These are phyloP conservation scores for Apotomis capreana DNA, from an alignment of 2,888 invertebrate genomes.

Conservation along the genomic window DNA sequence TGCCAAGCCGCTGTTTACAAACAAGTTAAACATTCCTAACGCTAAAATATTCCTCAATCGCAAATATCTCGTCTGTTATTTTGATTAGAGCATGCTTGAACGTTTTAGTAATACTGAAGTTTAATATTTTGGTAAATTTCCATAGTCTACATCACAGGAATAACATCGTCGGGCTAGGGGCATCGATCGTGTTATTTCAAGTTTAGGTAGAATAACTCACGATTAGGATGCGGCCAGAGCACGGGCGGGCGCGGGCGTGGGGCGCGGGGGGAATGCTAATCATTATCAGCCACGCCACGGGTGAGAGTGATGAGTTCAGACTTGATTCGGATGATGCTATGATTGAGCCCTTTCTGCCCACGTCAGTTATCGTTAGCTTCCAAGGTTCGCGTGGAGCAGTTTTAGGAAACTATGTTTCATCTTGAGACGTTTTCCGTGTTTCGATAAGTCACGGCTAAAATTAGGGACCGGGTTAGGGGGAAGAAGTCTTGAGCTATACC, in stretches of 20 bases:
- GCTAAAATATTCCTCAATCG: slow-evolving; percentile 30
- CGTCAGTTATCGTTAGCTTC: no score
- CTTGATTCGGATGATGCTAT: no score
- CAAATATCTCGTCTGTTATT: slow-evolving; percentile 35
- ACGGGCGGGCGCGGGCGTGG: background rate
- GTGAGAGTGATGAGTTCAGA: background rate
- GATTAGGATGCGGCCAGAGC: slow-evolving; percentile 1
- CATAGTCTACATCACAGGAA: slow-evolving; percentile 39
- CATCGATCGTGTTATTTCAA: slow-evolving; percentile 41
- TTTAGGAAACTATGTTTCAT: no score
- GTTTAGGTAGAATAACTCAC: slow-evolving; percentile 37
- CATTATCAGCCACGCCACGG: background rate
- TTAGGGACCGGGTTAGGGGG: no score
- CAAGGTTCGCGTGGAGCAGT: no score
- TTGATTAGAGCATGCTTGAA: slow-evolving; percentile 26
- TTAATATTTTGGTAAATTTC: slow-evolving; percentile 41
- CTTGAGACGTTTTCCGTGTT: no score
- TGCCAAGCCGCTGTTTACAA: background rate
- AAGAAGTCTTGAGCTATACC: no score
- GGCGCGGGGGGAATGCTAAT: background rate
- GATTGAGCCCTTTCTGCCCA: no score
- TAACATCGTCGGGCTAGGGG: slow-evolving; percentile 27
- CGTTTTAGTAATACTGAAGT: slow-evolving; percentile 19
- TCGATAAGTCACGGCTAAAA: no score
- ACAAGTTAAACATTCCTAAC: slow-evolving; percentile 24